Base-by-base conservation (phyloP, 2,797 vertebrate species). In the Lepilemur septentrionalis region DNA sequence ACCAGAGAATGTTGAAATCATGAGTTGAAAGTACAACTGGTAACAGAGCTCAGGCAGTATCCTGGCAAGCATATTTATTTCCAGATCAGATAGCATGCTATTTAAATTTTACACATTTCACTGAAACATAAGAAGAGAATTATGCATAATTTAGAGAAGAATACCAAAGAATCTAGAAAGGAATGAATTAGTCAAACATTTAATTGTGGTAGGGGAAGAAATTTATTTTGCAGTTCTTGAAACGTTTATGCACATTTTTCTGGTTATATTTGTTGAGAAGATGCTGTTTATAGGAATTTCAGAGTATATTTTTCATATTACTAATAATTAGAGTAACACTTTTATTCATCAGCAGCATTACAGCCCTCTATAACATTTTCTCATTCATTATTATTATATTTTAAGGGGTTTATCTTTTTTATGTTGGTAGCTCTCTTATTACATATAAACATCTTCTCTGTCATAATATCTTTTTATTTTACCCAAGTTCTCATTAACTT, bases 31-130 rank as follows among this genome's bases (percentile, higher is more conserved):
- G 50, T 82, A 67, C 18, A 91, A 67, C 61, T 73, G 28, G 43
- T 38, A 69, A 67, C 4, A 82, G 35, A 85, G 13, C 25, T 73
- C 82, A 85, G 87, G 70, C 50, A 57, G 18, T 46, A 69, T 72
- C 8, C 59, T 93, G 61, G 52, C 67, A 96, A 88, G 52, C 25
- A 83, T 20, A 15, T 79, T 76, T 89, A 78, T 92, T 95, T 96
- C 85, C 38, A 91, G 92, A 91, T 89, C 75, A 63, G n/a, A 61
- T 67, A 65, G 30, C 32, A 43, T 48, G 52, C 12, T 81, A 67
- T 73, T 67, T 43, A 93, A 92, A 81, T 95, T 93, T 81, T 78
- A 43, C 20, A 78, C 3, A 55, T 91, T 89, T 73, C 20, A 79
- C 46, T 92, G 57, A 86, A 46, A 89, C 83, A 55, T 86, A 86